A percentile compares a stretch with the other conserved stretches of the same genome.
Conservation (phyloP, 2,113 vertebrate genomes). For the Forbesichthys papilliferus region DNA sequence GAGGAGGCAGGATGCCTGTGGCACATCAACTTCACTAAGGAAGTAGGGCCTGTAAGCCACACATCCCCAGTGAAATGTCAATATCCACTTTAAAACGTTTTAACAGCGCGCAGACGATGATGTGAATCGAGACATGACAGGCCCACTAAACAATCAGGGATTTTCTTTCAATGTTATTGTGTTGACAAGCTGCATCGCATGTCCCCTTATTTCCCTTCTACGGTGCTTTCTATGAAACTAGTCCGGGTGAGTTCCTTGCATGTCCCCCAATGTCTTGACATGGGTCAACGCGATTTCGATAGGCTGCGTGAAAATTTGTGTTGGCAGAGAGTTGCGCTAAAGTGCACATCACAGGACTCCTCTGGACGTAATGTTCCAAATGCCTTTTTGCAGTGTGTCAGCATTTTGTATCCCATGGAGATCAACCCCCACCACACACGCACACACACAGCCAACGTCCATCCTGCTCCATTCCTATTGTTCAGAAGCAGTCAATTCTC, state of each 20-base stretch:
- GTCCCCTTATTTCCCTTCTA: neutral
- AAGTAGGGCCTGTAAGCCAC: slow-evolving; percentile 45
- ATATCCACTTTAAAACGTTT: neutral
- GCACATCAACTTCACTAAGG: slow-evolving; percentile 33
- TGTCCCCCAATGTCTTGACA: neutral
- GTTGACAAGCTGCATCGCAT: no score
- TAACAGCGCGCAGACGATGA: no score
- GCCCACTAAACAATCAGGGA: no score
- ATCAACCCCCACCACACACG: slow-evolving; percentile 9
- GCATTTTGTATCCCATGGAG: slow-evolving; percentile 53
- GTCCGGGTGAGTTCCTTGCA: neutral
- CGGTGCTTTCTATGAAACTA: neutral
- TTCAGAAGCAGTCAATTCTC: slow-evolving; percentile 32
- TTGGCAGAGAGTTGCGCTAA: slow-evolving; percentile 38
- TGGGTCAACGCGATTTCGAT: slow-evolving; percentile 5
- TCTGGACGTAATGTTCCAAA: slow-evolving; percentile 39
- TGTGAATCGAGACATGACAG: no score
- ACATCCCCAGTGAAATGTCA: slow-evolving; percentile 24
- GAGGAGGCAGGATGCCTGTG: slow-evolving; percentile 25
- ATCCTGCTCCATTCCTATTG: slow-evolving; percentile 54
- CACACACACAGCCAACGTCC: slow-evolving; percentile 4
- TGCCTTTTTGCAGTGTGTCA: slow-evolving; percentile 36
- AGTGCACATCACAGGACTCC: slow-evolving; percentile 29
- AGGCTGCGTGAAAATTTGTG: slow-evolving; percentile 35
- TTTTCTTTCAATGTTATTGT: no score